These are phyloP conservation scores for Ceratosolen solmsi DNA, from an alignment of 1,140 invertebrate species.

Conservation along the genomic window DNA sequence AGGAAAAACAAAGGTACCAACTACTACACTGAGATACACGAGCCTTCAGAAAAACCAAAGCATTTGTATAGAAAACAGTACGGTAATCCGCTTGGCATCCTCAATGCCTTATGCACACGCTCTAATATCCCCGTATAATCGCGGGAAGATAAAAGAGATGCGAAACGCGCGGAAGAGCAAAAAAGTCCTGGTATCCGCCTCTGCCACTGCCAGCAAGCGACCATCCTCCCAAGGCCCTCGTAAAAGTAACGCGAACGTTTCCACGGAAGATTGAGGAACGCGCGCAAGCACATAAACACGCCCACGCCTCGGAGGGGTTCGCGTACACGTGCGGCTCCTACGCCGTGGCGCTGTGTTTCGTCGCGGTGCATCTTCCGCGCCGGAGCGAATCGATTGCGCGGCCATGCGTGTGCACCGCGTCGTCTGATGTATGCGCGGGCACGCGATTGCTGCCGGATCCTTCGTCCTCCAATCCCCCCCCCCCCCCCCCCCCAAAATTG, in stretches of 20 bases:
- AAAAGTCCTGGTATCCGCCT: background rate
- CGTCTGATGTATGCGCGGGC: no score
- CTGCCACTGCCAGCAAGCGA: background rate
- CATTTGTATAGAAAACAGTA: slow-evolving; percentile 25
- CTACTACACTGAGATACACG: no score
- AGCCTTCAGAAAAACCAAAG: background rate
- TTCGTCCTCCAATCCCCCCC: no score
- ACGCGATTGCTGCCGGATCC: background rate
- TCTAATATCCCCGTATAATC: slow-evolving; percentile 21
- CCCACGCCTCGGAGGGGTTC: slow-evolving; percentile 33
- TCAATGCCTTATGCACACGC: background rate
- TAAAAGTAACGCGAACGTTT: slow-evolving; percentile 7
- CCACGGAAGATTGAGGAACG: background rate
- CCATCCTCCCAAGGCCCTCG: background rate
- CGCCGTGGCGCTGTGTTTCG: slow-evolving; percentile 19
- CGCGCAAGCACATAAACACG: slow-evolving; percentile 23
- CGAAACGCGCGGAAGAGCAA: background rate
- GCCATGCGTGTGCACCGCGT: background rate
- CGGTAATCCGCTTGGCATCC: background rate
- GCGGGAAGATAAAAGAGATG: slow-evolving; percentile 35
- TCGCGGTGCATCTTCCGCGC: background rate
- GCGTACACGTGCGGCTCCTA: background rate
- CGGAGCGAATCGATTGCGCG: slow-evolving; percentile 55
- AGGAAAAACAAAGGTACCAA: background rate
- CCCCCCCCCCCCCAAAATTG: slow-evolving; percentile 27